Evolutionary conservation across 1,140 invertebrate species (phyloP), one percentile per base, ranked within the genome.

Genomic region (Drosophila chauvacae): DNA sequence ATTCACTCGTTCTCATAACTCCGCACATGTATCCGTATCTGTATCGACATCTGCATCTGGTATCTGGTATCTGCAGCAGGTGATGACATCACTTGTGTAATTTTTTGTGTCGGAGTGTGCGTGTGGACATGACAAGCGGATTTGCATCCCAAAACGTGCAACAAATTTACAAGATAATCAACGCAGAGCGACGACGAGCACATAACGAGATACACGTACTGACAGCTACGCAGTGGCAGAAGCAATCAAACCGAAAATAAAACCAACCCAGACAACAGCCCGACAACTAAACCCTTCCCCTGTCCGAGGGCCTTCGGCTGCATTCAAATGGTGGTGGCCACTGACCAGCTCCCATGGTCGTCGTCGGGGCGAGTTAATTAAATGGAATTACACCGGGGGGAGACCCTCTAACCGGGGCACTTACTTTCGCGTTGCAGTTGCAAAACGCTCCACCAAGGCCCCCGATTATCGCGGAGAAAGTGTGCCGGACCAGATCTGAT

Each of bases 151-250:
- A 45, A 74, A 75, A 80, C 78, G 78, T 80, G 78, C 71, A 70
- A 66, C 77, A 80, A 80, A 80, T 80, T 80, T 80, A 80, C 78
- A 80, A 80, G 71, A 80, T 80, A 80, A 80, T 75, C 71, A 80
- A 80, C 74, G 35, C 45, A 37, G 30, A 73, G 39, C 26, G 35
- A 51, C 53, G 33, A 71, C 47, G 20, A 41, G 59, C 53, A 47
- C 44, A 76, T 44, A 62, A 66, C 69, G 59, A 62, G 77, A 59
- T 48, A 69, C 61, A 80, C 56, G 51, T 42, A 66, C 61, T 39
- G 51, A 62, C 42, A 66, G 69, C 61, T 76, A 18, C 56, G 33
- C 48, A 37, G 2, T 4, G 13, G n/a, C 55, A 42, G 42, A 16
- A 57, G 59, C 51, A 74, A 63, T 53, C 37, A 45, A 42, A 76